Base-by-base conservation (phyloP, 2,113 vertebrate genomes). In the Ascaphus truei region DNA sequence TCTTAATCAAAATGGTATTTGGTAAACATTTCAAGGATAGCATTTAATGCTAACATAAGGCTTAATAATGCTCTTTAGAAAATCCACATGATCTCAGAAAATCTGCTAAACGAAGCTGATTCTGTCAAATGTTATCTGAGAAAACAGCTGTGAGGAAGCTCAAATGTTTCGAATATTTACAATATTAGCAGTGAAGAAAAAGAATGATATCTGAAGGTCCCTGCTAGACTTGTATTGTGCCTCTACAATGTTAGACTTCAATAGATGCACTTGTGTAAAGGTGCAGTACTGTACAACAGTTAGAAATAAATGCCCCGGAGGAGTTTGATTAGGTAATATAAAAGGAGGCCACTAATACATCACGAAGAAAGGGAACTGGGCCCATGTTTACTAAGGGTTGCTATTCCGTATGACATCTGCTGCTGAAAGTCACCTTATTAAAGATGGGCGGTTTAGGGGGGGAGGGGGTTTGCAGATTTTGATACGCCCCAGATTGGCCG, bases 161-260 rank as follows among this genome's bases (percentile, higher is more conserved):
- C n/a, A 48, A 36, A 59, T 69, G 56, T 60, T 69, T 69, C 59
- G 55, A 69, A 69, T 69, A 69, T 60, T n/a, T 69, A 69, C 56
- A 60, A 50, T 69, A 69, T 69, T 69, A 52, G 56, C 56, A 36
- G 53, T 55, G 45, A 69, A 51, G 45, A 7, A 39, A 60, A 43
- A 69, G 43, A 60, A 50, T 52, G 31, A 29, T 51, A 69, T 69
- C 66, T 60, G 56, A 51, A 69, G 59, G 55, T 51, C 55, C 56
- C 33, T 69, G 66, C 66, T 29, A 69, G 43, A 31, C 41, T 60
- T 51, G 45, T 27, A 69, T 69, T 69, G 66, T 69, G n/a, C 45
- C 22, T 60, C 36, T 51, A 60, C 66, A 69, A 60, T 69, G 56
- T 26, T 22, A 4, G 47, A 47, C 66, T 60, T 69, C 66, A 60